phyloP scores from a whole-genome alignment of 2,113 vertebrate genomes.

The Macquaria australasica region DNA sequence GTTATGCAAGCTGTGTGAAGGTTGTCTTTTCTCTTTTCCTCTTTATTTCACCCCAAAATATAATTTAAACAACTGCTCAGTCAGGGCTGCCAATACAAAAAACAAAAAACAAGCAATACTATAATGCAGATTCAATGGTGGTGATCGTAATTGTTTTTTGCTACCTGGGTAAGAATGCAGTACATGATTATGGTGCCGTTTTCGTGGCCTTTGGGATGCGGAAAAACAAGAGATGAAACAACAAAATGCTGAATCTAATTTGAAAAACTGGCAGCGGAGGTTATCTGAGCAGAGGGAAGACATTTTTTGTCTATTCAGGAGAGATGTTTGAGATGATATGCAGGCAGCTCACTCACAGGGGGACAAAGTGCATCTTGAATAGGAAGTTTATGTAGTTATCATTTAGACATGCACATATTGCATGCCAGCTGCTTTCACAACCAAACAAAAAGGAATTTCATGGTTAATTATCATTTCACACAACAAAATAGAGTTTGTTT shows the following conservation, averaged over 20 bases:
- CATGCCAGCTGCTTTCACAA: background rate
- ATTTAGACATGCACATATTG: background rate
- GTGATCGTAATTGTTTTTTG: slow-evolving; percentile 16
- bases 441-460: background rate
- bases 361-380: background rate
- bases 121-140: background rate
- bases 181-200: background rate
- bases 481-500: background rate
- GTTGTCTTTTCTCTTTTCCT: background rate
- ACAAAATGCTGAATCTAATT: slow-evolving; percentile 21
- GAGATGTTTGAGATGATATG: background rate
- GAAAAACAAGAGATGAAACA: background rate
- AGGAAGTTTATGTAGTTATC: background rate
- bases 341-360: background rate
- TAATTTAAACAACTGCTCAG: background rate
- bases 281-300: background rate
- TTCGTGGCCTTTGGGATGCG: background rate
- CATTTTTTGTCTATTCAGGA: background rate
- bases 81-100: background rate
- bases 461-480: background rate
- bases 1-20: slow-evolving; percentile 1
- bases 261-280: background rate
- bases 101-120: background rate
- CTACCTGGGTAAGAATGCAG: slow-evolving; percentile 9
- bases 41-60: background rate